These are phyloP conservation scores for Malurus elegans DNA, from an alignment of 2,113 vertebrate species.

Conservation along the genomic window DNA sequence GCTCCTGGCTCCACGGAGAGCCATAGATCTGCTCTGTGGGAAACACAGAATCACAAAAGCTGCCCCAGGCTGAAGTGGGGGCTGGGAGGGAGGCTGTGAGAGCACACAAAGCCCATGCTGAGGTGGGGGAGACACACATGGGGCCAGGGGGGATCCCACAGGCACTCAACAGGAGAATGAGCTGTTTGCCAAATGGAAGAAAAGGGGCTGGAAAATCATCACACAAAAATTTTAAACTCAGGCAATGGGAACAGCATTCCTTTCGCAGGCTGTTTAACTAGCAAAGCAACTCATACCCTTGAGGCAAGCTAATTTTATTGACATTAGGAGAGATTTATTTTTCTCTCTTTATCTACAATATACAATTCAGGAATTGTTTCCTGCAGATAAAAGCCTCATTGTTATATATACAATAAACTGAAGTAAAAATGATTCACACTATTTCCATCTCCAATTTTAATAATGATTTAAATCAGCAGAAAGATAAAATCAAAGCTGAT, in stretches of 20 bases:
- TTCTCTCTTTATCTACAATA: slow-evolving; percentile 47
- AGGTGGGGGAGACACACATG: not conserved
- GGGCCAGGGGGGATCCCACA: not conserved
- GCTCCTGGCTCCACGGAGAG: not conserved
- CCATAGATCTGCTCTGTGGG: not conserved
- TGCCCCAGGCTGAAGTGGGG: not conserved
- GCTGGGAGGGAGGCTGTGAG: not conserved
- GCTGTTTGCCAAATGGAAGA: not conserved
- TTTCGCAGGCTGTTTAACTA: not conserved
- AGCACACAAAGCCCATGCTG: not conserved
- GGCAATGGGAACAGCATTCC: not conserved
- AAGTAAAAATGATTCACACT: slow-evolving; percentile 27
- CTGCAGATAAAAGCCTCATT: slow-evolving; percentile 56
- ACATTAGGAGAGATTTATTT: slow-evolving; percentile 56
- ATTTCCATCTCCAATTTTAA: slow-evolving; percentile 20
- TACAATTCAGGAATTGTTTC: slow-evolving; percentile 50
- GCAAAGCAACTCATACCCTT: slow-evolving; percentile 15
- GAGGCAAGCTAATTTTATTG: slow-evolving; percentile 46
- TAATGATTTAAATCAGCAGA: slow-evolving; percentile 5
- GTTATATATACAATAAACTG: slow-evolving; percentile 38
- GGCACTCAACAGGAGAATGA: not conserved
- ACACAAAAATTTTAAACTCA: not conserved
- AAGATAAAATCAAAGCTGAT: slow-evolving; percentile 20
- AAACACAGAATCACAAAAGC: not conserved
- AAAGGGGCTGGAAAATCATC: not conserved